Conservation (phyloP, 2,113 vertebrate genomes). For the Manacus vitellinus region DNA sequence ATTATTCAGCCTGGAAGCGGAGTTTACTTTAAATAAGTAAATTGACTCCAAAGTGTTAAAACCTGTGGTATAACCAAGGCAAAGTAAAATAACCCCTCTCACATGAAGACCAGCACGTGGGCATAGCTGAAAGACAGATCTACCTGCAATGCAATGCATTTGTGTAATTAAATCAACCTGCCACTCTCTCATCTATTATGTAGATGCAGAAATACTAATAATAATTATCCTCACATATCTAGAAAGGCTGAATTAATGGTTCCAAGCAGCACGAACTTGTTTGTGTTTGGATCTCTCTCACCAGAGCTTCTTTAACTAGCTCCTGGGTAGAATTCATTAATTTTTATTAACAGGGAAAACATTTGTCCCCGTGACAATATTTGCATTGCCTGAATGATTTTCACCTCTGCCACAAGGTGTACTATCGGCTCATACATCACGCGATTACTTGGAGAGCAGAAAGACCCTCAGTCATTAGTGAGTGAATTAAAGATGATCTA, state of each 20-base stretch:
- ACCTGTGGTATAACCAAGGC: neutral
- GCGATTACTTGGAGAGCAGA: conserved; percentile 95
- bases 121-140: conserved; percentile 38
- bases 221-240: conserved; percentile 51
- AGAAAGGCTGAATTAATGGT: conserved; percentile 56
- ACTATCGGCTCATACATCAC: conserved; percentile 98
- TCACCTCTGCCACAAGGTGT: conserved; percentile 99
- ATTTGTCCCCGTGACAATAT: conserved; percentile 91
- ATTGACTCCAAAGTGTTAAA: neutral
- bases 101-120: neutral
- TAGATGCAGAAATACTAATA: conserved; percentile 41
- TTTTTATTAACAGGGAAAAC: conserved; percentile 97
- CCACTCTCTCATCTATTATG: conserved; percentile 43
- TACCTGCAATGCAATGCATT: neutral
- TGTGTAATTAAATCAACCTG: conserved; percentile 64
- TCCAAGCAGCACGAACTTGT: conserved; percentile 66
- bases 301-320: conserved; percentile 80
- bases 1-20: neutral
- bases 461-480: conserved; percentile 98
- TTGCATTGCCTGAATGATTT: conserved; percentile 98
- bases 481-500: conserved; percentile 99
- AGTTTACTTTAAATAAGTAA: conserved; percentile 1
- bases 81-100: neutral
- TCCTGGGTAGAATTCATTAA: conserved; percentile 92
- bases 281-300: conserved; percentile 71